Evolutionary conservation across 2,113 vertebrate genomes (phyloP).

Genomic region (Ginglymostoma cirratum): DNA sequence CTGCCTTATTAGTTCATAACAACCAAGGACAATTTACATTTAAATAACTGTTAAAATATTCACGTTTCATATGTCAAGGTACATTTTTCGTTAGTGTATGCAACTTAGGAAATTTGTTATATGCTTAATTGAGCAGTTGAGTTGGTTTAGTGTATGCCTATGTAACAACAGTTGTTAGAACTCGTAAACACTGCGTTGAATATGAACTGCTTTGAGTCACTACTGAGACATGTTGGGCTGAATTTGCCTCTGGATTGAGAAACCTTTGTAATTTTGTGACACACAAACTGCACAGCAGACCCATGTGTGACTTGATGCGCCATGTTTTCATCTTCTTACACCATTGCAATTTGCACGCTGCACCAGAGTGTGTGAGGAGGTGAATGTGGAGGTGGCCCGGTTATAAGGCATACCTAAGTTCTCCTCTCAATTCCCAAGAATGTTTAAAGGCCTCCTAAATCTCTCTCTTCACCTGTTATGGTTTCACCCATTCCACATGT

Average conservation of each 20-base stretch:
- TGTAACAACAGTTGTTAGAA: neutral
- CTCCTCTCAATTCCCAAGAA: neutral
- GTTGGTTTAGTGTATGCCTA: neutral
- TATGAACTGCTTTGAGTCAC: neutral
- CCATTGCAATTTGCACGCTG: neutral
- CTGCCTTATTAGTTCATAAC: neutral
- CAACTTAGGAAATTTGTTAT: neutral
- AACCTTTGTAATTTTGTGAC: neutral
- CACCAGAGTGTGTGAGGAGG: neutral
- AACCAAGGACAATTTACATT: neutral
- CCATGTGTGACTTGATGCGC: neutral
- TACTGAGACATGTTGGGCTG: neutral
- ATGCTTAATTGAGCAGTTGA: neutral
- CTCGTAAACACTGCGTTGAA: neutral
- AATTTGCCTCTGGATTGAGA: neutral
- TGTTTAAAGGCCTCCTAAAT: neutral
- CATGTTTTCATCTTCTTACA: neutral
- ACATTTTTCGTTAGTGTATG: neutral
- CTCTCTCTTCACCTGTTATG: neutral
- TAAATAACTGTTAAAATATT: slow-evolving; percentile 6
- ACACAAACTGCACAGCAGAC: too few relatives aligned
- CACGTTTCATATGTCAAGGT: neutral
- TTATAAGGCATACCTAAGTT: neutral
- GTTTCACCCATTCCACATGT: neutral
- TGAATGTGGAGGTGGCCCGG: too few relatives aligned